Evolutionary conservation across 2,888 invertebrate species (phyloP).

Genomic region (Protophormia terraenovae): DNA sequence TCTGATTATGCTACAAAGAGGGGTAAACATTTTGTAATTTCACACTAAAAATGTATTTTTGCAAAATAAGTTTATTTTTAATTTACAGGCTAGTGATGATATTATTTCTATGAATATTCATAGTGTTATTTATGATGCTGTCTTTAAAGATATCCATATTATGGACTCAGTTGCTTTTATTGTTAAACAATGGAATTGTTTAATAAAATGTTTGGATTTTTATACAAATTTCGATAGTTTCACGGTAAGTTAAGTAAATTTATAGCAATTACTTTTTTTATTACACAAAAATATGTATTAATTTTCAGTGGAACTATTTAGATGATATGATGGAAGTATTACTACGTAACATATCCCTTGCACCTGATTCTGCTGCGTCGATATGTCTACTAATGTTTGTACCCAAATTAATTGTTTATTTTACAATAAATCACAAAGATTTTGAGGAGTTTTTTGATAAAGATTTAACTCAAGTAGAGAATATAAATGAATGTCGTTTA

Average conservation of each 20-base stretch:
- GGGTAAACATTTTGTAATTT: constrained; percentile 75
- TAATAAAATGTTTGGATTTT: constrained; percentile 76
- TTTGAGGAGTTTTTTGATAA: constrained; percentile 68
- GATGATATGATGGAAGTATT: constrained; percentile 78
- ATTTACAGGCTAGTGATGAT: constrained; percentile 70
- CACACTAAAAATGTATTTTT: neutral
- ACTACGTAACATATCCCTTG: constrained; percentile 74
- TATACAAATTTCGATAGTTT: constrained; percentile 73
- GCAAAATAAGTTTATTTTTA: neutral
- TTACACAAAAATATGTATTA: neutral
- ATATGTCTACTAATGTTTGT: constrained; percentile 74
- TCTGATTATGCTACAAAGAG: constrained; percentile 71
- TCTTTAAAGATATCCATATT: constrained; percentile 74
- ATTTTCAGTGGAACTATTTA: constrained; percentile 77
- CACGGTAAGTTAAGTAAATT: constrained; percentile 68
- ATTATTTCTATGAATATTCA: constrained; percentile 77
- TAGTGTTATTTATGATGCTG: constrained; percentile 77
- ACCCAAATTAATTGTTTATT: constrained; percentile 73
- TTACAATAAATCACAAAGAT: constrained; percentile 73
- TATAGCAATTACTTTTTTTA: neutral
- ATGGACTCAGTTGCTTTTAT: constrained; percentile 72
- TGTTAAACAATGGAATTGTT: constrained; percentile 75
- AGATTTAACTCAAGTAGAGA: constrained; percentile 60
- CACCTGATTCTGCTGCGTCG: constrained; percentile 71
- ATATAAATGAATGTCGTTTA: constrained; percentile 68